Evolutionary conservation across 2,797 vertebrate species (phyloP).

Genomic region (Chiroxiphia lanceolata): DNA sequence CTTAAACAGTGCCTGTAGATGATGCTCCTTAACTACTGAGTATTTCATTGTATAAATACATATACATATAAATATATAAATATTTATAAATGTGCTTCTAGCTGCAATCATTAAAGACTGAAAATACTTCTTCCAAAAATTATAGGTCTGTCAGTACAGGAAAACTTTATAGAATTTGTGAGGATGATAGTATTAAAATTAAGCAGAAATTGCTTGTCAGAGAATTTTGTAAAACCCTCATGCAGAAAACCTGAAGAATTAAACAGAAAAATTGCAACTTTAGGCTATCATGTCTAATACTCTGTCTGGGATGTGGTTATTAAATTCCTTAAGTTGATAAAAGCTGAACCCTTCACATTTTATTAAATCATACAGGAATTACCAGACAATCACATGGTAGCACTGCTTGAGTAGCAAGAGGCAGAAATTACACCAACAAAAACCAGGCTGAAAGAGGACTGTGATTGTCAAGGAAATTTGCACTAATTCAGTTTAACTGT

Average conservation of each 20-base stretch:
- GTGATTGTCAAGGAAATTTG: background rate
- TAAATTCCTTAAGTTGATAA: conserved; percentile 12
- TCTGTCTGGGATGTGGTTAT: conserved; percentile 2
- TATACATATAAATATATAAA: background rate
- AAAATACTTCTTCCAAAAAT: background rate
- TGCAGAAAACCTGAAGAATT: background rate
- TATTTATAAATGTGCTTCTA: background rate
- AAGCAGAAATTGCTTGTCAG: background rate
- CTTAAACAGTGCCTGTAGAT: background rate
- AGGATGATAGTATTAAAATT: background rate
- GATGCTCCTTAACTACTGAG: background rate
- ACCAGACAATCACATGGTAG: background rate
- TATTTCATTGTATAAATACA: background rate
- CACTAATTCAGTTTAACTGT: background rate
- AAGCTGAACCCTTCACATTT: background rate
- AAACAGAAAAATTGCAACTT: conserved; percentile 6
- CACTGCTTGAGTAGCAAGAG: background rate
- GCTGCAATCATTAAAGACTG: background rate
- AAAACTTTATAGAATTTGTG: background rate
- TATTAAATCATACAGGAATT: conserved; percentile 26
- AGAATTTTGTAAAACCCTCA: background rate
- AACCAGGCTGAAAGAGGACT: background rate
- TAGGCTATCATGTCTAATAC: background rate
- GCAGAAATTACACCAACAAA: background rate
- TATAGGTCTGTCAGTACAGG: background rate